Base-by-base conservation (phyloP, 2,888 invertebrate genomes). In the Sturmia bella region DNA sequence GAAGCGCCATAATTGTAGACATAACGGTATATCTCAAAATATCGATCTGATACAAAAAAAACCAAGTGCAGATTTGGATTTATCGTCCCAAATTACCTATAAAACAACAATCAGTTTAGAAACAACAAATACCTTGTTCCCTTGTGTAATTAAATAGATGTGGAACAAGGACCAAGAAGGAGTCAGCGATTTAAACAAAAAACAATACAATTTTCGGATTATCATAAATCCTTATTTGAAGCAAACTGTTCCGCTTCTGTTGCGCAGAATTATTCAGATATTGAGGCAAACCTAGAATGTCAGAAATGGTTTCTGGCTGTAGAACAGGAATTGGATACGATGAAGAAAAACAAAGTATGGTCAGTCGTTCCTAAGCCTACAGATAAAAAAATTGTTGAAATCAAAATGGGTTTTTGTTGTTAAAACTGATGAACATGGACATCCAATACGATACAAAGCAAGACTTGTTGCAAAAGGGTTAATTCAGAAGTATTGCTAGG, bases 361-460 rank as follows among this genome's bases (percentile, higher is more conserved):
- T 43, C 1, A 13, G 11, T 41, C 21, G 41, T 39, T 7, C 19
- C 19, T 6, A 59, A n/a, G 15, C 41, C 59, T 12, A 13, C n/a
- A 9, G 4, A 59, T 13, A 54, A 54, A 32, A n/a, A 59, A 59
- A n/a, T 6, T 59, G 3, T 21, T 59, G n/a, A 41, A 19, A 59
- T 24, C 59, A 13, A 59, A 59, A 21, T 41, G 13, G 59, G n/a
- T 59, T 3, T 41, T 41, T 24, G n/a, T 41, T n/a, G 9, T 50
- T 13, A 50, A 64, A 64, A 37, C 37, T 19, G 50, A 37, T 50
- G 48, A 48, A 19, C 13, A 13, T 50, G 50, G 37, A 19, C 50
- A 50, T 50, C 39, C 50, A 12, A 37, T 39, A 27, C 32, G 64
- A 19, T 64, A 64, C 21, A 57, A 39, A 41, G 57, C 57, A n/a